Conservation (phyloP, 2,113 vertebrate species). For the Taurulus bubalis region DNA sequence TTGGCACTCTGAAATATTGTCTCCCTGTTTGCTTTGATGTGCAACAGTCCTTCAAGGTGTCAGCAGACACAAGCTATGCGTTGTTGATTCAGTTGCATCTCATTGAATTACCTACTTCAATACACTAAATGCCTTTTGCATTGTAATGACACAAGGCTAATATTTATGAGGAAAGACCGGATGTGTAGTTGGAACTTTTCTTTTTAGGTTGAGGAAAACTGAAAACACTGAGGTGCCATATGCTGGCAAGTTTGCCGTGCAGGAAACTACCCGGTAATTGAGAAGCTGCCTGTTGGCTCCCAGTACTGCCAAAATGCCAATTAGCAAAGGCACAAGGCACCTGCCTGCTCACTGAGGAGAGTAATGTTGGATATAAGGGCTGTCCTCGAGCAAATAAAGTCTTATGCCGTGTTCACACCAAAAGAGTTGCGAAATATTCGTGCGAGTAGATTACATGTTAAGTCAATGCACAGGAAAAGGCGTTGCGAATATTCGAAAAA, state of each 20-base stretch:
- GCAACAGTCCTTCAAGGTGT: constrained; percentile 29
- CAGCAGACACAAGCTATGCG: constrained; percentile 18
- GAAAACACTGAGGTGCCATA: constrained; percentile 14
- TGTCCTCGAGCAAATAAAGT: not conserved
- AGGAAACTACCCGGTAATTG: constrained; percentile 44
- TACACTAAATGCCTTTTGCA: constrained; percentile 14
- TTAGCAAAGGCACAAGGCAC: constrained; percentile 50
- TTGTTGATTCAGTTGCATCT: constrained; percentile 20
- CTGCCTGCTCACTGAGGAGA: constrained; percentile 34
- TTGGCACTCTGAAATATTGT: constrained; percentile 50
- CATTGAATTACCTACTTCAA: constrained; percentile 53
- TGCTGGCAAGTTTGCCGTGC: constrained; percentile 35
- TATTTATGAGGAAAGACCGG: constrained; percentile 18
- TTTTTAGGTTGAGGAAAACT: constrained; percentile 14
- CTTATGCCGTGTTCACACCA: too few relatives aligned
- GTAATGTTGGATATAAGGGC: constrained; percentile 14
- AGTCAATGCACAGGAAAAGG: too few relatives aligned
- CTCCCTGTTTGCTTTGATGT: constrained; percentile 31
- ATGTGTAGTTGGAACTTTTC: constrained; percentile 4
- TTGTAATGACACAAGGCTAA: constrained; percentile 39
- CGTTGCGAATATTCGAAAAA: too few relatives aligned
- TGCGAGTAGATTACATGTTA: too few relatives aligned
- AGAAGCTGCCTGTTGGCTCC: constrained; percentile 47
- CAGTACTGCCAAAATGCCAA: constrained; percentile 61
- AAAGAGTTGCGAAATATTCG: too few relatives aligned